Evolutionary conservation across 2,888 invertebrate genomes (phyloP).

Genomic region (Conistra vaccinii): DNA sequence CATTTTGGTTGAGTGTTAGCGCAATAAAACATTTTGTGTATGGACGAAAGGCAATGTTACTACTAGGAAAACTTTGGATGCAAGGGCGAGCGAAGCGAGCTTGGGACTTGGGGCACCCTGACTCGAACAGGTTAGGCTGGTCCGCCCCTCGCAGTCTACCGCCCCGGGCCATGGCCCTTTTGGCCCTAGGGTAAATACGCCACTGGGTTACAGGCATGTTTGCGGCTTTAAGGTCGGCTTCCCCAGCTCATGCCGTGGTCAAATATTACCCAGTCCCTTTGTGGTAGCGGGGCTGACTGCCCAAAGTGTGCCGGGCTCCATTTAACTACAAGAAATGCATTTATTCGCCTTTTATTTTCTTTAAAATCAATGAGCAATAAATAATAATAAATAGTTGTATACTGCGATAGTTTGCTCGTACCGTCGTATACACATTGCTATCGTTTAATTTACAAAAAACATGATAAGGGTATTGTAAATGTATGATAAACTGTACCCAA

Average conservation of each 20-base stretch:
- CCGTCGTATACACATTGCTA: not conserved
- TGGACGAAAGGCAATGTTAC: too few relatives aligned
- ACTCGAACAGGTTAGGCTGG: too few relatives aligned
- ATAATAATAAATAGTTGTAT: conserved; percentile 3
- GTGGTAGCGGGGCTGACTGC: not conserved
- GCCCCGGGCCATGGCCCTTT: too few relatives aligned
- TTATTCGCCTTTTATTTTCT: not conserved
- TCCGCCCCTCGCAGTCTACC: too few relatives aligned
- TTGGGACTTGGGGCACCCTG: too few relatives aligned
- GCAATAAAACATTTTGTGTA: too few relatives aligned
- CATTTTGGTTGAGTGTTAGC: too few relatives aligned
- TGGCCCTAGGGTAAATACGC: too few relatives aligned
- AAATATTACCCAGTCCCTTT: not conserved
- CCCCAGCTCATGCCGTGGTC: not conserved
- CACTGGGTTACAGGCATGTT: too few relatives aligned
- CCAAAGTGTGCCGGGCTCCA: not conserved
- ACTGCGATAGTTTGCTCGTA: not conserved
- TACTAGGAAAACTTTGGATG: too few relatives aligned
- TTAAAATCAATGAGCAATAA: conserved; percentile 17
- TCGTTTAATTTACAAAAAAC: conserved; percentile 12
- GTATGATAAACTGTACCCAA: conserved; percentile 9
- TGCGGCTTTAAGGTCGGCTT: not conserved
- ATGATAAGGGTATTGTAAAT: conserved; percentile 12
- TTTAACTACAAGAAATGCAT: not conserved
- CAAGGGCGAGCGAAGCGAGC: too few relatives aligned